phyloP scores from a whole-genome alignment of 2,888 invertebrate genomes.

The Drepanosiphum platanoidis region DNA sequence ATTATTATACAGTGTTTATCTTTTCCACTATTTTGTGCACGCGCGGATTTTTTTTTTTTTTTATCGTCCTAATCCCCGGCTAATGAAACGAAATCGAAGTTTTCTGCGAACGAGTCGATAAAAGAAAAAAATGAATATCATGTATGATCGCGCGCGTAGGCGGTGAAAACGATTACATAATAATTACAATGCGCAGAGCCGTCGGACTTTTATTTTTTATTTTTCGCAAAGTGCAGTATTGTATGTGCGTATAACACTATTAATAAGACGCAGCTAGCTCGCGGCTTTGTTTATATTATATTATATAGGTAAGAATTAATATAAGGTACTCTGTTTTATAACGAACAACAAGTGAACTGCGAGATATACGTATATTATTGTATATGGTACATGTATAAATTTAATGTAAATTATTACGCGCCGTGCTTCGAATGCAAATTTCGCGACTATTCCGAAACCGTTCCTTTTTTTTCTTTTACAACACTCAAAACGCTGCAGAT shows the following conservation, averaged over 20 bases:
- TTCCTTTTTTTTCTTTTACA: no score
- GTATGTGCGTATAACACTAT: background rate
- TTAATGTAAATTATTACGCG: background rate
- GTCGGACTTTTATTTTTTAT: background rate
- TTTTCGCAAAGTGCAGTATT: background rate
- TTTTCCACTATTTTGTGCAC: no score
- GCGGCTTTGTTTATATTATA: no score
- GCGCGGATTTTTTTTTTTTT: no score
- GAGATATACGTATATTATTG: no score
- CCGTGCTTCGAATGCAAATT: background rate
- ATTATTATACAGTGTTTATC: background rate
- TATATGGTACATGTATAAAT: background rate
- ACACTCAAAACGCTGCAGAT: background rate
- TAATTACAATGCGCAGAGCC: background rate
- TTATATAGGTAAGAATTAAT: no score
- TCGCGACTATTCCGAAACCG: background rate
- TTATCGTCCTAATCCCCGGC: background rate
- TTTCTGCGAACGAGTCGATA: background rate
- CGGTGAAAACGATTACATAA: background rate
- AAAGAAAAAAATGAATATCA: no score
- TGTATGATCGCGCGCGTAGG: background rate
- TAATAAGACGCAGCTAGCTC: background rate
- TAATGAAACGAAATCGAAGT: background rate
- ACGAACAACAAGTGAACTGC: no score
- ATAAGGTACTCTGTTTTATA: no score